phyloP scores from a whole-genome alignment of 1,140 invertebrate genomes.

The Zophobas morio region DNA sequence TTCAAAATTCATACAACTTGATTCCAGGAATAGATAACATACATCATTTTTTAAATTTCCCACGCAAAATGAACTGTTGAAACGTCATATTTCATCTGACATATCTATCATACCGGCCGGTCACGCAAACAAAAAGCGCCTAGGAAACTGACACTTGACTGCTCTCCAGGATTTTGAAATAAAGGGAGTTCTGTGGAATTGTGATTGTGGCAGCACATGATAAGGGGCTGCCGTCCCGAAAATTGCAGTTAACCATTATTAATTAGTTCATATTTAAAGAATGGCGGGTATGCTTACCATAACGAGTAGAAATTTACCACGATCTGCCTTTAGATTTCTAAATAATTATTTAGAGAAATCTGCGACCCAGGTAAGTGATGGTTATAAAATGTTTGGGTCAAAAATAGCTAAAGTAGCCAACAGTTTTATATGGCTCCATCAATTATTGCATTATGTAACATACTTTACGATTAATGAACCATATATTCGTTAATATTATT shows the following conservation, averaged over 20 bases:
- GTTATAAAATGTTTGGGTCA: conserved; percentile 49
- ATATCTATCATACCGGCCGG: no score
- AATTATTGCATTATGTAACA: conserved; percentile 56
- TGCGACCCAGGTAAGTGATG: conserved; percentile 63
- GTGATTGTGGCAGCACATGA: conserved; percentile 33
- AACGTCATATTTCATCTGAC: no score
- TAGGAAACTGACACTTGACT: conserved; percentile 8
- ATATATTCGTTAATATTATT: conserved; percentile 25
- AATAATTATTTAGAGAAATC: conserved; percentile 63
- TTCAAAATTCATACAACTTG: no score
- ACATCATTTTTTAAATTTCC: no score
- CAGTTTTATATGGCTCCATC: conserved; percentile 42
- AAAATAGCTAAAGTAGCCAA: conserved; percentile 36
- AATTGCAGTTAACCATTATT: neutral
- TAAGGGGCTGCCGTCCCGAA: conserved; percentile 29
- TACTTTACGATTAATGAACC: conserved; percentile 12
- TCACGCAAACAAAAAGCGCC: neutral
- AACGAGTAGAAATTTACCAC: conserved; percentile 62
- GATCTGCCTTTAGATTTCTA: conserved; percentile 61
- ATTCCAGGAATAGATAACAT: no score
- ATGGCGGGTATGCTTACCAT: conserved; percentile 62
- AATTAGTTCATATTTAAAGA: neutral
- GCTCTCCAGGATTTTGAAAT: conserved; percentile 7
- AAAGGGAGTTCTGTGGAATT: neutral
- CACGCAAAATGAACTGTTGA: no score